A percentile compares a stretch with the other conserved stretches of the same genome.
Conservation (phyloP, 2,888 invertebrate species). For the Xestia xanthographa region DNA sequence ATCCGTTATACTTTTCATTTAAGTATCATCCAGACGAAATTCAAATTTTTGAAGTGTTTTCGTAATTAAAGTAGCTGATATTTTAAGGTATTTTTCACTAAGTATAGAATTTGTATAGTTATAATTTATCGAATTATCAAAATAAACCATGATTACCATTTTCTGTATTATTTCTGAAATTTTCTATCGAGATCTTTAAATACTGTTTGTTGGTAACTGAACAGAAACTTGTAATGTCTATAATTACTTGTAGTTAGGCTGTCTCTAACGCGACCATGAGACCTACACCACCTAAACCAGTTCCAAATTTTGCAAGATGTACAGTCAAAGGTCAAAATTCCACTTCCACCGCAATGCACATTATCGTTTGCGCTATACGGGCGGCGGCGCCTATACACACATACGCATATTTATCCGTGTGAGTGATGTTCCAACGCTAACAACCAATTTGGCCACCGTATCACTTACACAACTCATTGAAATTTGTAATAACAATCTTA, state of each 20-base stretch:
- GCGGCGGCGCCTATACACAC: too few species aligned
- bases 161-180: slow-evolving; percentile 34
- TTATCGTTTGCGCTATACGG: too few species aligned
- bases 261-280: background rate
- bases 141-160: slow-evolving; percentile 25
- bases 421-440: too few species aligned
- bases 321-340: too few species aligned
- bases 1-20: background rate
- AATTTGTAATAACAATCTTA: too few species aligned
- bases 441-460: too few species aligned
- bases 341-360: too few species aligned
- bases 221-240: background rate
- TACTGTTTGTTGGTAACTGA: background rate
- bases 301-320: background rate
- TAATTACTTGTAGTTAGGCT: background rate
- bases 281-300: background rate
- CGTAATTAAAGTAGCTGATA: slow-evolving; percentile 10
- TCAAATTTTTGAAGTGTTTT: background rate
- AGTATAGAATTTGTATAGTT: slow-evolving; percentile 4
- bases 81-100: slow-evolving; percentile 27
- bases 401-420: too few species aligned
- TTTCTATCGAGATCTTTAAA: background rate
- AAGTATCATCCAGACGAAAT: background rate
- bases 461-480: too few species aligned
- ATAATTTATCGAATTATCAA: slow-evolving; percentile 23